phyloP scores from a whole-genome alignment of 2,888 invertebrate genomes.

The Epsilonema sp. region DNA sequence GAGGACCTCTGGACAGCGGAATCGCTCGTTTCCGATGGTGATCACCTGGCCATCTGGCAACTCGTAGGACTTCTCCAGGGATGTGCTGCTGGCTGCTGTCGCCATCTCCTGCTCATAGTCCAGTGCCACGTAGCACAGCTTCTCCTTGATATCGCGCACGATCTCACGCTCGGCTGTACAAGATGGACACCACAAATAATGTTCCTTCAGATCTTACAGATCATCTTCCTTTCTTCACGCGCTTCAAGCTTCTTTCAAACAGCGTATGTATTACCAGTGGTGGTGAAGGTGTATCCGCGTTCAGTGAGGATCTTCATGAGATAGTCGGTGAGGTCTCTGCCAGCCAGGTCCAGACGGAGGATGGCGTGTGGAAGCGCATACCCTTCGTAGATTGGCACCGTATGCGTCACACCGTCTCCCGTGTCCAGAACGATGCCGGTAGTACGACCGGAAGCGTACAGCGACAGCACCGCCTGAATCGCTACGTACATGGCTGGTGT shows the following conservation, averaged over 20 bases:
- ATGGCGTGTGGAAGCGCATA: conserved; percentile 14
- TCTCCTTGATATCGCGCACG: conserved; percentile 52
- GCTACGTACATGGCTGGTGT: conserved; percentile 42
- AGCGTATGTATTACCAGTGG: conserved; percentile 32
- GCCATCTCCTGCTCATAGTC: conserved; percentile 91
- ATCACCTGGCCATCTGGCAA: conserved; percentile 45
- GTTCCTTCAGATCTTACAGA: too few species aligned
- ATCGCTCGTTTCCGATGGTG: conserved; percentile 8
- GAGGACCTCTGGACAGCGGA: conserved; percentile 10
- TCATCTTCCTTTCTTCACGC: too few species aligned
- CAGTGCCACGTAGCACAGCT: conserved; percentile 51
- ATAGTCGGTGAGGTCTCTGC: conserved; percentile 9
- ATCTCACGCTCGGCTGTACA: conserved; percentile 56
- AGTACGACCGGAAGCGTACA: conserved; percentile 50
- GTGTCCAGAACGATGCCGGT: conserved; percentile 25
- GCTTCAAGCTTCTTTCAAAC: too few species aligned
- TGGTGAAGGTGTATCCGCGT: conserved; percentile 37
- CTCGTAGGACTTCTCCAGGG: conserved; percentile 76
- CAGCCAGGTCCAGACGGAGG: conserved; percentile 19
- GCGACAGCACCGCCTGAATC: conserved; percentile 74
- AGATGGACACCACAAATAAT: too few species aligned
- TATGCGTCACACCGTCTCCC: conserved; percentile 27
- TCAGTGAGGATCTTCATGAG: conserved; percentile 29
- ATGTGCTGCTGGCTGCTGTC: conserved; percentile 68
- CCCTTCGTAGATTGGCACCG: conserved; percentile 1